Evolutionary conservation across 2,888 invertebrate species (phyloP), one percentile per base, ranked within the genome.

Genomic region (Campoplex nolae): DNA sequence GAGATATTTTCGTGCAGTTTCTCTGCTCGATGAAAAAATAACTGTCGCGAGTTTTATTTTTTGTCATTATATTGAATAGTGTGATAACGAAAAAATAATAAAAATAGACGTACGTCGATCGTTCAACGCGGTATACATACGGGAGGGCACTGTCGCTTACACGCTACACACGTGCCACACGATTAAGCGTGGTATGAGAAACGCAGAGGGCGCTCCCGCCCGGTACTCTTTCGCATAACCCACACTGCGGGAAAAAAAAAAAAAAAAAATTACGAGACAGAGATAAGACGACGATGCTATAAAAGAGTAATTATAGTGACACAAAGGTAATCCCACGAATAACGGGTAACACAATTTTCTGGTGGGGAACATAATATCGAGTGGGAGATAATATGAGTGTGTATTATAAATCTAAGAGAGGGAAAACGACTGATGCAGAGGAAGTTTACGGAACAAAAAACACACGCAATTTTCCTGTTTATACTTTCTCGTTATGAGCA

Each of bases 251-350:
- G n/a, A 68, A 23, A 23, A 23, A 23, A 23, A 68, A 23, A 23
- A 23, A 23, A 23, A 23, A 23, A 23, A 23, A 78, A 23, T 68
- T 13, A 83, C 42, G 48, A 48, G 62, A 45, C 8, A 71, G 71
- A 45, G 71, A 45, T 74, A 74, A 62, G 83, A 84, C 70, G 70
- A 70, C 77, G 23, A 56, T 74, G 78, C 23, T 23, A 23, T 62
- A 68, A 85, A 85, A 83, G 82, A 82, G 67, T 74, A 85, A 85
- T 83, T 82, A 83, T 58, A 62, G 85, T 74, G 78, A 68, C 68
- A 78, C 54, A 45, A 45, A 75, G 82, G 54, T 77, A 83, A 85
- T 82, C 82, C 58, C 51, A 77, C 71, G 82, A 83, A 74, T 77
- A 48, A 78, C 16, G 18, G 62, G 9, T 54, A 45, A 16, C 23